Conservation (phyloP, 2,797 vertebrate genomes). For the Thalassophryne amazonica region DNA sequence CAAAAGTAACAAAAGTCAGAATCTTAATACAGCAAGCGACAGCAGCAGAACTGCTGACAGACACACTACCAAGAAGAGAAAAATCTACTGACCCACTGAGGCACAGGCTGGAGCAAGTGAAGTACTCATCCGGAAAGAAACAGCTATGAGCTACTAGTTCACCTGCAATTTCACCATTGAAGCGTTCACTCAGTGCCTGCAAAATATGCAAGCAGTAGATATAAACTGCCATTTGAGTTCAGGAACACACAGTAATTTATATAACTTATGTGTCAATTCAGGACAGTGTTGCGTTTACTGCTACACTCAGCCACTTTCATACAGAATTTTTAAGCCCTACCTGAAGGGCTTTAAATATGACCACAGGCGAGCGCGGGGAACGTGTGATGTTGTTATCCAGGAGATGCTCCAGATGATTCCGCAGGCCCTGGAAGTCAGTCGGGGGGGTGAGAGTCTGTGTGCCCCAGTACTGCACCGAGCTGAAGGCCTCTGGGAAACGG, state of each 20-base stretch:
- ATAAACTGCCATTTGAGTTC: background rate
- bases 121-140: conserved; percentile 98
- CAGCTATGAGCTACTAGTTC: conserved; percentile 93
- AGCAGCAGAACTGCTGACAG: background rate
- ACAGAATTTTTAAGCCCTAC: conserved; percentile 74
- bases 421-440: conserved; percentile 89
- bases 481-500: conserved; percentile 95
- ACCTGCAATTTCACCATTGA: conserved; percentile 94
- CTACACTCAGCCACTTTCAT: background rate
- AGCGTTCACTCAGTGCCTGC: conserved; percentile 94
- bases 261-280: background rate
- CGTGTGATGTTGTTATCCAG: conserved; percentile 93
- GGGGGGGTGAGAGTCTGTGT: conserved; percentile 93
- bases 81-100: conserved; percentile 89
- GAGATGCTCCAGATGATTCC: conserved; percentile 87
- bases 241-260: background rate
- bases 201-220: conserved; percentile 3
- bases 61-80: background rate
- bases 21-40: background rate
- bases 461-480: conserved; percentile 93
- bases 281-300: background rate
- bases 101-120: conserved; percentile 93
- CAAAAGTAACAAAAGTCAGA: background rate
- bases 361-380: conserved; percentile 87
- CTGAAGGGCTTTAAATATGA: conserved; percentile 96